Evolutionary conservation across 2,113 vertebrate genomes (phyloP).

Genomic region (Typhlomys cinereus): DNA sequence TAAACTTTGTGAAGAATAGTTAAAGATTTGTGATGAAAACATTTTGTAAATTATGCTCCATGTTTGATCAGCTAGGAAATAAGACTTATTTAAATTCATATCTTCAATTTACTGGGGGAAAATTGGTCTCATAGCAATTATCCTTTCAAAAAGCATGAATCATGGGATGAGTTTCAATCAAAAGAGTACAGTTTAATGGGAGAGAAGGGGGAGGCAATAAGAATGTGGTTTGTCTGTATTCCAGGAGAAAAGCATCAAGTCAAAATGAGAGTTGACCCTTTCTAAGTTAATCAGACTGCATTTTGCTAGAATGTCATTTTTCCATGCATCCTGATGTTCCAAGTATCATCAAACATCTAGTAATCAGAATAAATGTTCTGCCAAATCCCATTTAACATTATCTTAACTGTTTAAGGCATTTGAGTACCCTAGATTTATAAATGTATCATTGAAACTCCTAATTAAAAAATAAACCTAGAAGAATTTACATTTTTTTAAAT

Average conservation of each 20-base stretch:
- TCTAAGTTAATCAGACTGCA: constrained; percentile 58
- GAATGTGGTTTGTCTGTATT: constrained; percentile 68
- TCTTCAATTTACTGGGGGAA: constrained; percentile 62
- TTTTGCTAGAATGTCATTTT: constrained; percentile 62
- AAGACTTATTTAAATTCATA: constrained; percentile 64
- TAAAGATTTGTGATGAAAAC: constrained; percentile 69
- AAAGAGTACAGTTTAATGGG: constrained; percentile 62
- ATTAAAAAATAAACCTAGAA: constrained; percentile 71
- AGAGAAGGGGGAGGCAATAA: constrained; percentile 15
- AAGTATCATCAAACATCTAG: constrained; percentile 72
- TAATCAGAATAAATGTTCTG: constrained; percentile 74
- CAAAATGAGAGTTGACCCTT: constrained; percentile 65
- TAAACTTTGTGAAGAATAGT: constrained; percentile 43
- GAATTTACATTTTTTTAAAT: constrained; percentile 69
- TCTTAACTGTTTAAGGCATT: constrained; percentile 75
- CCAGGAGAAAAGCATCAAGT: constrained; percentile 70
- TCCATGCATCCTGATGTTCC: constrained; percentile 57
- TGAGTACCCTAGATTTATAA: constrained; percentile 69
- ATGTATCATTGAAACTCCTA: constrained; percentile 65
- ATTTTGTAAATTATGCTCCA: constrained; percentile 37
- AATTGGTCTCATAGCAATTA: constrained; percentile 59
- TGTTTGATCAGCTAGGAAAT: constrained; percentile 68
- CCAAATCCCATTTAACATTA: constrained; percentile 70
- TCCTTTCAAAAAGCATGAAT: constrained; percentile 68
- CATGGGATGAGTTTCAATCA: constrained; percentile 66